Base-by-base conservation (phyloP, 2,113 vertebrate genomes). In the Hydrochoerus hydrochaeris region DNA sequence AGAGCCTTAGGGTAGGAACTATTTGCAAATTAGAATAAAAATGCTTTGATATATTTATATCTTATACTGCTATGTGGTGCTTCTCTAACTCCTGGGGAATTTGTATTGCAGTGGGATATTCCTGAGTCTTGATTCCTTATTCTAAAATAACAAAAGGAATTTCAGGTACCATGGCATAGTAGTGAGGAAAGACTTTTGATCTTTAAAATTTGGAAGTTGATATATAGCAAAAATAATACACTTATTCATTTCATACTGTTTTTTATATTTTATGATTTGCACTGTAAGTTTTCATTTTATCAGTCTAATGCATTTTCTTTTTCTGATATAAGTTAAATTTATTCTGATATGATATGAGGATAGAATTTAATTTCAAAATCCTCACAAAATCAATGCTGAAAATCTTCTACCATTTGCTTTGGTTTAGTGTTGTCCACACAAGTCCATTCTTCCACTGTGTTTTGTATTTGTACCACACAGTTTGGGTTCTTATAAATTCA, bases 131-230 rank as follows among this genome's bases (percentile, higher is more conserved):
- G 63, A 14, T 62, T 89, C 71, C 67, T 94, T 80, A 69, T 83
- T 94, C 20, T 84, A 94, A 91, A 95, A 85, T 24, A 91, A 93
- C 85, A n/a, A 80, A 60, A 60, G 2, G 24, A 52, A 54, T 82
- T 81, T 85, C 52, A 93, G 26, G 20, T 69, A 62, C 0, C 7
- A 38, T 77, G 38, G 13, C 2, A 73, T 80, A 60, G 3, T 20
- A 80, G 44, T 80, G 4, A 78, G 46, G 46, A 93, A 35, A 67
- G 73, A 88, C 12, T 63, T 80, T 85, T 38, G 54, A 65, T 57
- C 5, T 67, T 7, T n/a, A 38, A 81, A 91, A 85, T 20, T 73
- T 58, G 65, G 2, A 58, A 38, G 49, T 65, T 82, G 49, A 1
- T 71, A 0, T 58, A 52, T 46, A 32, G 26, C 38, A 46, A 85